phyloP scores from a whole-genome alignment of 2,888 invertebrate genomes.

The Eupithecia abbreviata region DNA sequence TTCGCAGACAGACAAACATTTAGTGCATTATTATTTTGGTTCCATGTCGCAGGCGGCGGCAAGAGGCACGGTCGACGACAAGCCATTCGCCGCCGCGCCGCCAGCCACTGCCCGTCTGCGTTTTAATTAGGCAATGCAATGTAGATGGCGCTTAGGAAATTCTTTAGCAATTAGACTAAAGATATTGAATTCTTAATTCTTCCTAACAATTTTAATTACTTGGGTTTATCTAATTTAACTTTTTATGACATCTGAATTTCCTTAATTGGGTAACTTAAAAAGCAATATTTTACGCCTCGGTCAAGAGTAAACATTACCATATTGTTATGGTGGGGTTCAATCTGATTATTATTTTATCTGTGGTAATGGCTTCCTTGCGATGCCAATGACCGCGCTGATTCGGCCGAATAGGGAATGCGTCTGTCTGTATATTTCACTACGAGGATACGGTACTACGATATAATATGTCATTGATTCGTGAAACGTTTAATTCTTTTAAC shows the following conservation, averaged over 20 bases:
- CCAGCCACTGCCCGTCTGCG: constrained; percentile 47
- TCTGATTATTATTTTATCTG: not conserved
- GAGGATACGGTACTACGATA: not conserved
- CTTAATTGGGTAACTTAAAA: not conserved
- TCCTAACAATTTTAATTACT: constrained; percentile 5
- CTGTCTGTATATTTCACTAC: constrained; percentile 8
- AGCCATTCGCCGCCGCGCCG: constrained; percentile 21
- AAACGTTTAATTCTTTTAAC: not conserved
- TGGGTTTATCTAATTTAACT: not conserved
- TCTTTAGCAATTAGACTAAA: constrained; percentile 23
- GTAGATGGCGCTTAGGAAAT: constrained; percentile 56
- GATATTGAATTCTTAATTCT: not conserved
- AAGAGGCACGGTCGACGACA: constrained; percentile 54
- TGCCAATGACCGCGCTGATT: constrained; percentile 24
- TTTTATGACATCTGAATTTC: not conserved
- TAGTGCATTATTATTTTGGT: constrained; percentile 69
- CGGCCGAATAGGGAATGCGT: constrained; percentile 9
- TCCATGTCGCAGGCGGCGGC: constrained; percentile 61
- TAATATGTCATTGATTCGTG: not conserved
- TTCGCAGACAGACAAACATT: constrained; percentile 80
- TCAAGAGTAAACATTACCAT: constrained; percentile 12
- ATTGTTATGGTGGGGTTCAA: constrained; percentile 36
- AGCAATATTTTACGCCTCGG: constrained; percentile 5
- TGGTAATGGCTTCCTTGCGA: constrained; percentile 7
- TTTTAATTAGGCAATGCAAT: constrained; percentile 61